Percentiles rank a stretch among this genome's conserved stretches.
Evolutionary conservation across 2,888 invertebrate genomes (phyloP).

Genomic region (Loripinus fragilis): DNA sequence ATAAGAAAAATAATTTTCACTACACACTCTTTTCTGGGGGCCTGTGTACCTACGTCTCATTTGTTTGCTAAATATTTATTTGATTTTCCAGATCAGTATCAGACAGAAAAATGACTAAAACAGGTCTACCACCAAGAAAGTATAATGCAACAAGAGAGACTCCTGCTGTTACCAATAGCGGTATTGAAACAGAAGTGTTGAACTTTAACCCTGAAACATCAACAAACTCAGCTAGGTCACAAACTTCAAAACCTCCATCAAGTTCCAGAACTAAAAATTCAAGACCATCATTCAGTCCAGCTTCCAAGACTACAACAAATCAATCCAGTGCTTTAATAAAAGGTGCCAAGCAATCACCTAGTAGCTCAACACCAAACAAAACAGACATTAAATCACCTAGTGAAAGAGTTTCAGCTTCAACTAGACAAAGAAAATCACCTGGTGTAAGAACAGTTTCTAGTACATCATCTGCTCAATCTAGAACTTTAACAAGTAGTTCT

Average conservation of each 20-base stretch:
- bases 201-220: not conserved
- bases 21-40: too few species aligned
- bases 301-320: not conserved
- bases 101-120: not conserved
- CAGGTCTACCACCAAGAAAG: not conserved
- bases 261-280: not conserved
- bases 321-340: not conserved
- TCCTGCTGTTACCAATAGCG: not conserved
- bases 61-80: too few species aligned
- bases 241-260: not conserved
- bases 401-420: not conserved
- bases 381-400: not conserved
- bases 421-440: not conserved
- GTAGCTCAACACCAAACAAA: not conserved
- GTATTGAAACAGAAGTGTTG: constrained; percentile 4
- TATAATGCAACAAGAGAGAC: not conserved
- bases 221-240: not conserved
- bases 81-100: not conserved
- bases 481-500: constrained; percentile 2
- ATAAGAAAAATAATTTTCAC: too few species aligned
- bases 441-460: not conserved
- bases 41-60: too few species aligned
- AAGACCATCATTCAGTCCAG: not conserved
- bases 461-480: not conserved
- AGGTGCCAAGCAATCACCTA: not conserved